Conservation (phyloP, 1,140 invertebrate genomes). For the Cyphomyrmex costatus region DNA sequence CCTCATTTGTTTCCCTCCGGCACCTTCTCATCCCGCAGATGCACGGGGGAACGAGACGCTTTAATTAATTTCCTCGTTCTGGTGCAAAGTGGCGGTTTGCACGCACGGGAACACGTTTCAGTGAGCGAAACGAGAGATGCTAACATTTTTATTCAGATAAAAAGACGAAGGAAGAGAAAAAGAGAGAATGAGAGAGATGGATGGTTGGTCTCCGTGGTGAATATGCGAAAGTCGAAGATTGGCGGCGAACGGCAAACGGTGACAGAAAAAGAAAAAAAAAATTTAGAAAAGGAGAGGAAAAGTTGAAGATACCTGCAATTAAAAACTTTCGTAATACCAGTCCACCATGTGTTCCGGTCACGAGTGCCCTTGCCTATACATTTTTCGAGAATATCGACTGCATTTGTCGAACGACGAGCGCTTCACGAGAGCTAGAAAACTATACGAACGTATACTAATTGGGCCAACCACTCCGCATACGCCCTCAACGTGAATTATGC, state of each 20-base stretch:
- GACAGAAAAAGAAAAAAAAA: background rate
- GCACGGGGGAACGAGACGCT: slow-evolving; percentile 38
- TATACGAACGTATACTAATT: slow-evolving; percentile 13
- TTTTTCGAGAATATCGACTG: slow-evolving; percentile 53
- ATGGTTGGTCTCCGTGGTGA: background rate
- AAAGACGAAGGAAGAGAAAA: background rate
- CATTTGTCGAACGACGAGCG: background rate
- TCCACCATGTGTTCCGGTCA: slow-evolving; percentile 19
- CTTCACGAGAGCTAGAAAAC: background rate
- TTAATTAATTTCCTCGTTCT: slow-evolving; percentile 72
- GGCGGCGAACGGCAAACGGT: background rate
- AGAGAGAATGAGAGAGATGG: background rate
- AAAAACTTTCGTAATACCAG: slow-evolving; percentile 65
- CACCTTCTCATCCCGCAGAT: slow-evolving; percentile 40
- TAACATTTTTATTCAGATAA: slow-evolving; percentile 55
- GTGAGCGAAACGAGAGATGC: slow-evolving; percentile 21
- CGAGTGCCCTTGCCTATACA: slow-evolving; percentile 15
- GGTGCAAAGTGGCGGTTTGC: slow-evolving; percentile 45
- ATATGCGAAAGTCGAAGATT: slow-evolving; percentile 2
- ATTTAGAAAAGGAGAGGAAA: background rate
- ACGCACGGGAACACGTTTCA: slow-evolving; percentile 45
- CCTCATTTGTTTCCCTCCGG: background rate
- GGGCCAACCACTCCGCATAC: background rate
- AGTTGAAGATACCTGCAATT: slow-evolving; percentile 55
- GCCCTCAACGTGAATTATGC: background rate